These are phyloP conservation scores for Enteromius treurensis DNA, from an alignment of 2,797 vertebrate species.

Conservation along the genomic window DNA sequence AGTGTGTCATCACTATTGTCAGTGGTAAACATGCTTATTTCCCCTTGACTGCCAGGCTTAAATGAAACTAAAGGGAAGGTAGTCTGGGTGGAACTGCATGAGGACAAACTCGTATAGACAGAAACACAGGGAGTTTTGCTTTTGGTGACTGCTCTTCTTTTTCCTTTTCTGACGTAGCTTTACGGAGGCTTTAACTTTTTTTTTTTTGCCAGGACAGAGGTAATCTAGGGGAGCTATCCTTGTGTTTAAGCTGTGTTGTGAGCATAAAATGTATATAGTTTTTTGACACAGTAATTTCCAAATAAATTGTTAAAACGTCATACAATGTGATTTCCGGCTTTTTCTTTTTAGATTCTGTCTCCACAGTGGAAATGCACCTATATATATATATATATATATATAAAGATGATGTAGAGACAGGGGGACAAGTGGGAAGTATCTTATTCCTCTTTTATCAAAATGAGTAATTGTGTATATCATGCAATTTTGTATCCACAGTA, in stretches of 20 bases:
- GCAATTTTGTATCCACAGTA: neutral
- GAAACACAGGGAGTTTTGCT: constrained; percentile 2
- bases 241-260: constrained; percentile 27
- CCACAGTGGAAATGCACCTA: no score
- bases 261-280: constrained; percentile 2
- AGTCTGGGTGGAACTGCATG: constrained; percentile 10
- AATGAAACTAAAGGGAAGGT: constrained; percentile 25
- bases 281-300: no score
- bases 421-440: neutral
- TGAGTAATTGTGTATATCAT: neutral
- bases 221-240: neutral
- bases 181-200: neutral
- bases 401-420: neutral
- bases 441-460: neutral
- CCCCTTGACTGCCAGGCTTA: neutral
- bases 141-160: neutral
- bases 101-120: constrained; percentile 26
- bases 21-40: constrained; percentile 34
- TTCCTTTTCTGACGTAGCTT: neutral
- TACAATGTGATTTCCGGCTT: no score
- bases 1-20: constrained; percentile 28
- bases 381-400: no score
- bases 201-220: constrained; percentile 23
- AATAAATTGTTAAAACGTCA: no score
- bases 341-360: no score